Evolutionary conservation across 2,113 vertebrate genomes (phyloP).

Genomic region (Trochalopteron elliotii): DNA sequence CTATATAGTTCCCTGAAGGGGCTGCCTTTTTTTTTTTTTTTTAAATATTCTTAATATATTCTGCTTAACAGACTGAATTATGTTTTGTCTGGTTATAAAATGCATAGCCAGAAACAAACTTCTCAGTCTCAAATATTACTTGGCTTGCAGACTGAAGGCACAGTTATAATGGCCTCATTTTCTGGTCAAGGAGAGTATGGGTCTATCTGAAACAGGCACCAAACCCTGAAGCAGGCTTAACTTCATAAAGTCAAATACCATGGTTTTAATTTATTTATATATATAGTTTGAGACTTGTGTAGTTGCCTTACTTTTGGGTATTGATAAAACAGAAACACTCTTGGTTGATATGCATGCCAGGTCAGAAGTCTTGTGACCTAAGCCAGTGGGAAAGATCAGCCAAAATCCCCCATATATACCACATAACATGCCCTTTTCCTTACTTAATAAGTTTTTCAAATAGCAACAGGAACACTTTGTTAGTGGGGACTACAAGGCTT

Average conservation of each 20-base stretch:
- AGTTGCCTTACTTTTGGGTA: not conserved
- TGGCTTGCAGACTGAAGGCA: not conserved
- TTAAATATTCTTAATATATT: not conserved
- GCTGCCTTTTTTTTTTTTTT: not conserved
- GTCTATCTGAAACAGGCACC: accelerated
- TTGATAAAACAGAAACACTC: not conserved
- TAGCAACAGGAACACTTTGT: not conserved
- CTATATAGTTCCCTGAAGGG: not conserved
- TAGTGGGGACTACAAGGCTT: not conserved
- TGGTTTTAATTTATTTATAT: not conserved
- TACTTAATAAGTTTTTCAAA: not conserved
- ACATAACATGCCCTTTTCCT: not conserved
- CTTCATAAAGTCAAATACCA: not conserved
- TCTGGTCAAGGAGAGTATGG: not conserved
- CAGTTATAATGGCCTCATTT: not conserved
- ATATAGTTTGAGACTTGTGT: not conserved
- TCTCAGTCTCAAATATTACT: not conserved
- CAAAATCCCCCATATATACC: not conserved
- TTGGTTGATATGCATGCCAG: not conserved
- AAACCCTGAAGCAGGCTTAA: not conserved
- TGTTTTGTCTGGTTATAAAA: not conserved
- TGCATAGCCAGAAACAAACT: not conserved
- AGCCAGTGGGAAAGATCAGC: not conserved
- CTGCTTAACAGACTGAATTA: not conserved
- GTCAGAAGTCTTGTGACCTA: not conserved